These are phyloP conservation scores for Toxonevra muliebris DNA, from an alignment of 2,888 invertebrate species.

Conservation along the genomic window DNA sequence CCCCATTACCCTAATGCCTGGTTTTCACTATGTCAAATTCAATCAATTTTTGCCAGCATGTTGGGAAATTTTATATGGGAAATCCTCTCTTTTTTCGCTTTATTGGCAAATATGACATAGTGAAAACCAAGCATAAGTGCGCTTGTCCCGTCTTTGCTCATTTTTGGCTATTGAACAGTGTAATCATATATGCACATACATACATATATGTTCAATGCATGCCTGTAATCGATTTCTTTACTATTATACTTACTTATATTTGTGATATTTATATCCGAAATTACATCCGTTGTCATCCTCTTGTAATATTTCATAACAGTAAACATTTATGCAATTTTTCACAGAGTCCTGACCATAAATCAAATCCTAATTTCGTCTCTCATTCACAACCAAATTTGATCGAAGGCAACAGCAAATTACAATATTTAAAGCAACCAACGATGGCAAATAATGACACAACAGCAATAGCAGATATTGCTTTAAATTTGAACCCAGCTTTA, in stretches of 20 bases:
- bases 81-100: no score
- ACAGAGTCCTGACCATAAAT: slow-evolving; percentile 66
- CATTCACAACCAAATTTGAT: slow-evolving; percentile 61
- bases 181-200: not conserved
- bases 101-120: no score
- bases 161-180: no score
- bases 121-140: no score
- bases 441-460: slow-evolving; percentile 12
- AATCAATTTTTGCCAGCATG: no score
- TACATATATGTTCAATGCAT: no score
- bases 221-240: no score
- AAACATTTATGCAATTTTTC: slow-evolving; percentile 29
- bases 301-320: not conserved
- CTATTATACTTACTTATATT: no score
- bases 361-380: slow-evolving; percentile 53
- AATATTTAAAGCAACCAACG: slow-evolving; percentile 3
- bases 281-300: not conserved
- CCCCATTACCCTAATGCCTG: no score
- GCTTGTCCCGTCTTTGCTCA: no score
- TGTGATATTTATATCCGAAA: not conserved
- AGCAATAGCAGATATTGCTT: not conserved
- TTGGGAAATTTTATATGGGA: no score
- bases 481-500: not conserved
- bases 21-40: no score
- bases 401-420: slow-evolving; percentile 36